Evolutionary conservation across 2,888 invertebrate species (phyloP), one percentile per base, ranked within the genome.

Genomic region (Eupithecia insigniata): DNA sequence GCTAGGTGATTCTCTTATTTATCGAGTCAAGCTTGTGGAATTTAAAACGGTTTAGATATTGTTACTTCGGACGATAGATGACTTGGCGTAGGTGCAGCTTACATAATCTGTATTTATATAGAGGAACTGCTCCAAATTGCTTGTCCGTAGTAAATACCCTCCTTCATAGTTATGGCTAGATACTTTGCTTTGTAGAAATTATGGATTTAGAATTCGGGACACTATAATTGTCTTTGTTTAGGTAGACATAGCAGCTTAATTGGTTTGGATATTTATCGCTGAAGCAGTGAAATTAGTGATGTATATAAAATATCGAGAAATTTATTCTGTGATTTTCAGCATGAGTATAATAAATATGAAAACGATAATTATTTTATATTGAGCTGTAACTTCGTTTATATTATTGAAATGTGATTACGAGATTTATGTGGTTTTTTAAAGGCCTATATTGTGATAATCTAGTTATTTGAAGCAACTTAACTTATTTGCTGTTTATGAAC

Each of bases 371-470:
- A 67, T 68, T 69, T 34, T 66, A 61, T 58, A 67, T 61, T 64
- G 39, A 39, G 43, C 71, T 71, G 46, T 77, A 75, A 62, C 64
- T 72, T 72, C 69, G 67, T 71, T 78, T 74, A 71, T 76, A 78
- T 55, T 55, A 55, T 81, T 79, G 51, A 69, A 62, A 81, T 82
- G 81, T 76, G 71, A 80, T 78, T 80, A 77, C 69, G 66, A 73
- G 65, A 73, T 79, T 72, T 77, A 77, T 78, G 71, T 79, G 84
- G 84, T 83, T 84, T 84, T 84, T 5, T 75, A 80, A 85, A 84
- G 80, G 82, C 84, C 83, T 81, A 58, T 78, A 80, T 80, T 85
- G 85, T 87, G 87, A 87, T 87, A 86, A 81, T 83, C 80, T 81
- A 75, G 60, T 68, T 34, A 58, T 62, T 62, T 34, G 34, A 26